Evolutionary conservation across 2,797 vertebrate genomes (phyloP).

Genomic region (Muscicapa striata): DNA sequence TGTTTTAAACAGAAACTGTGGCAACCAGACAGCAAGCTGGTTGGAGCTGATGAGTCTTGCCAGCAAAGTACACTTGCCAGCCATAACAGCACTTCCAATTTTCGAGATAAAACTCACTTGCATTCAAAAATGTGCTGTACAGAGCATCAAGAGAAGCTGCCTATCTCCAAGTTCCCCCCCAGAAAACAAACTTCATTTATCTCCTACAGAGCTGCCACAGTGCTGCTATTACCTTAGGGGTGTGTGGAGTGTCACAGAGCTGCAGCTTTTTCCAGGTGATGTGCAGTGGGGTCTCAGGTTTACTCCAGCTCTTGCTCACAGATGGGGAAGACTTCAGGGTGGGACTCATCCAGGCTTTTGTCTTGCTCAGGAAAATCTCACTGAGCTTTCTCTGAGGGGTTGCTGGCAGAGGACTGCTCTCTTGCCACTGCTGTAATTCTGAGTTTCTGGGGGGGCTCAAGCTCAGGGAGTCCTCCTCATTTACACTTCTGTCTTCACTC

Average conservation of each 20-base stretch:
- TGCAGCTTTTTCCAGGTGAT: conserved; percentile 82
- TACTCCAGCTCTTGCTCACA: background rate
- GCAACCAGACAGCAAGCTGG: background rate
- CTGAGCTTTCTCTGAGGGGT: conserved; percentile 45
- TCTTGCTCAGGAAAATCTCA: conserved; percentile 25
- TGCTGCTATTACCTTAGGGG: conserved; percentile 84
- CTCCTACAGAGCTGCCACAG: background rate
- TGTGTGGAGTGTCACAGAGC: conserved; percentile 84
- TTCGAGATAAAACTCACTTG: background rate
- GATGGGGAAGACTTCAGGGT: background rate
- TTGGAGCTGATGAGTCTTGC: background rate
- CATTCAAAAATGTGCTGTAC: background rate
- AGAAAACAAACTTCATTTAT: accelerated
- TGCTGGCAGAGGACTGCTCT: background rate
- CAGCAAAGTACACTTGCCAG: background rate
- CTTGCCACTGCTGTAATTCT: background rate
- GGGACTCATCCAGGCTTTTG: conserved; percentile 18
- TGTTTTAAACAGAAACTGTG: background rate
- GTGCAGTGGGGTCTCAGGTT: conserved; percentile 80
- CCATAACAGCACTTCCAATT: accelerated
- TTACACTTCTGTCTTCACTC: background rate
- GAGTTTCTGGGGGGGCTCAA: background rate
- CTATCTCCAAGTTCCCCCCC: background rate
- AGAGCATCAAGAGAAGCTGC: background rate
- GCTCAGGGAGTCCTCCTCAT: conserved; percentile 4